Evolutionary conservation across 2,888 invertebrate species (phyloP), one percentile per base, ranked within the genome.

Genomic region (Atrina japonica): DNA sequence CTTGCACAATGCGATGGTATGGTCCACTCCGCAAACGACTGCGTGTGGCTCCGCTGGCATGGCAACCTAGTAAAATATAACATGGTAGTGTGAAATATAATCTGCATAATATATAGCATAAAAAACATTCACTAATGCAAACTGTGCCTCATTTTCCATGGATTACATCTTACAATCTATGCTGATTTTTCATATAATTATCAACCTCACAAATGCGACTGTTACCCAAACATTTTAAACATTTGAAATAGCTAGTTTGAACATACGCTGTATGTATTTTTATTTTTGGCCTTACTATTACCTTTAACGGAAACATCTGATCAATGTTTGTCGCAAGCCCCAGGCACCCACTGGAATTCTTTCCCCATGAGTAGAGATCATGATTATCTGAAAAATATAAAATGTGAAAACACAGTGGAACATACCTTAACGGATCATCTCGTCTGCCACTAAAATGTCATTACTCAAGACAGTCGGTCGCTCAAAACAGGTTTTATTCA

Each of bases 301-400:
- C 95, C 92, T 95, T 95, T 25, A 96, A 92, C 1, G 98, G 98
- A 87, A 97, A 98, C 91, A 92, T 94, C 88, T 98, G 97, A 87
- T 97, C 95, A 21, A 16, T 59, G 18, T 18, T 63, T 35, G 27
- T 68, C 50, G n/a, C 58, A 49, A 98, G 90, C 0, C 98, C 98
- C 0, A 99, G 92, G 84, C 95, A 95, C 0, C 95, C 95, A 78
- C 93, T 93, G 81, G 94, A 93, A 90, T 98, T 98, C 83, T 94
- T 93, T 0, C 98, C 98, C 98, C 98, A 99, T 90, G 94, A 95
- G 85, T 94, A 98, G 7, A 98, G 91, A 90, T 97, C 95, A 0
- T 97, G 96, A 23, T 91, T 92, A 77, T 94, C 90, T 90, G 79
- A 18, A 83, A 77, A 43, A n/a, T n/a, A 49, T 53, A 45, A 58